These are phyloP conservation scores for Australoheros scitulus DNA, from an alignment of 2,113 vertebrate genomes.

Conservation along the genomic window DNA sequence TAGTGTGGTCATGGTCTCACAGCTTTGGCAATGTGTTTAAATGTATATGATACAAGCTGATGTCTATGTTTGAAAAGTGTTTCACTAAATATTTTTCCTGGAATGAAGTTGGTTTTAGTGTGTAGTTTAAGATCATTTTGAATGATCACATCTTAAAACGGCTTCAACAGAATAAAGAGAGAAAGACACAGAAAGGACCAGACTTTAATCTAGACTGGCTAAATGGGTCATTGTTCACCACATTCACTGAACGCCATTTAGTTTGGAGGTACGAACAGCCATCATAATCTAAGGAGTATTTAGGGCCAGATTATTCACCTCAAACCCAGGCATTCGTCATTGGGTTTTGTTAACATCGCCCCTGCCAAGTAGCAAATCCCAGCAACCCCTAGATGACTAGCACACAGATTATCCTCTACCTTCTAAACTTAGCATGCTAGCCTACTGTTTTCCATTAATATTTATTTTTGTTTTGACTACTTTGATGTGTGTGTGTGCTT, in stretches of 20 bases:
- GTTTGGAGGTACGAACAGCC: slow-evolving; percentile 19
- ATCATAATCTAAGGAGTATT: slow-evolving; percentile 41
- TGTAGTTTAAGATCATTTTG: background rate
- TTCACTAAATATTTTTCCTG: background rate
- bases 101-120: background rate
- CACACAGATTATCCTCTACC: slow-evolving; percentile 41
- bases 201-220: background rate
- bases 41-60: background rate
- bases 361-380: slow-evolving; percentile 61
- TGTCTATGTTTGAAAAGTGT: background rate
- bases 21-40: background rate
- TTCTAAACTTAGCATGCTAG: slow-evolving; percentile 12
- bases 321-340: slow-evolving; percentile 41
- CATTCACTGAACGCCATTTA: slow-evolving; percentile 22
- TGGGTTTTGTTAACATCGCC: slow-evolving; percentile 42
- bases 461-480: slow-evolving; percentile 4
- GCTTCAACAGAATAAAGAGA: background rate
- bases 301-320: slow-evolving; percentile 41
- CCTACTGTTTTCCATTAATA: background rate
- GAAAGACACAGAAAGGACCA: background rate
- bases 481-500: slow-evolving; percentile 26
- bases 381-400: slow-evolving; percentile 24
- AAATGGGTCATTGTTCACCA: slow-evolving; percentile 30
- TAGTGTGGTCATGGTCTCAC: background rate
- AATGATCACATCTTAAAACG: background rate